These are phyloP conservation scores for Limnothrissa miodon DNA, from an alignment of 2,113 vertebrate species.

Conservation along the genomic window DNA sequence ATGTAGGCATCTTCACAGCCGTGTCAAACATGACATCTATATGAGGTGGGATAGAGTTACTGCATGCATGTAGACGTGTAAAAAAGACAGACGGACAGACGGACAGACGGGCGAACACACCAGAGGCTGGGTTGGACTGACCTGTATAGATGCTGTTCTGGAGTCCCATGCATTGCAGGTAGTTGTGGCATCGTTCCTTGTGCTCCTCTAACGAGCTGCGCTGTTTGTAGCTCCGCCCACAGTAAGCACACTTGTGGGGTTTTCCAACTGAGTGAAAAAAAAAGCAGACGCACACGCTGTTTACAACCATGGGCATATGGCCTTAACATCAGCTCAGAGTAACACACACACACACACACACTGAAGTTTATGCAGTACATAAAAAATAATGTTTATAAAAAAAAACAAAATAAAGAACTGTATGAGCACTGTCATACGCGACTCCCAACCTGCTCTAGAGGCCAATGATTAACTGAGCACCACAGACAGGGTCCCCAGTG, in stretches of 20 bases:
- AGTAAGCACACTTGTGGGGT: slow-evolving; percentile 98
- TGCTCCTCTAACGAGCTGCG: slow-evolving; percentile 98
- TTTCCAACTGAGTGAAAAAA: slow-evolving; percentile 82
- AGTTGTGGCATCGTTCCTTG: slow-evolving; percentile 98
- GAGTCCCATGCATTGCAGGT: slow-evolving; percentile 94
- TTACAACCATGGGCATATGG: background rate
- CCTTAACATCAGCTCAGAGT: background rate
- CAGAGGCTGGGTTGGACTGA: slow-evolving; percentile 58
- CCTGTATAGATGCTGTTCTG: slow-evolving; percentile 91
- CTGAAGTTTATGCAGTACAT: too few relatives aligned
- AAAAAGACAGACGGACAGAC: slow-evolving; percentile 1
- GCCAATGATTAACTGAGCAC: background rate
- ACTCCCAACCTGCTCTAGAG: background rate
- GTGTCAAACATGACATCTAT: background rate
- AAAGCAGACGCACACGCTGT: background rate
- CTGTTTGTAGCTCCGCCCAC: slow-evolving; percentile 97
- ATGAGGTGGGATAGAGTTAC: background rate
- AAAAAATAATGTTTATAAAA: too few relatives aligned
- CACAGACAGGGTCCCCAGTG: background rate
- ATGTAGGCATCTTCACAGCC: background rate
- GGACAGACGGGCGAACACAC: background rate
- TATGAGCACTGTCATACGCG: background rate
- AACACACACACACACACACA: background rate
- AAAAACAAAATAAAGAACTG: background rate
- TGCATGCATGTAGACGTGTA: slow-evolving; percentile 18